Percentiles rank a stretch among this genome's conserved stretches.
Evolutionary conservation across 1,140 invertebrate species (phyloP).

Genomic region (Linepithema humile): DNA sequence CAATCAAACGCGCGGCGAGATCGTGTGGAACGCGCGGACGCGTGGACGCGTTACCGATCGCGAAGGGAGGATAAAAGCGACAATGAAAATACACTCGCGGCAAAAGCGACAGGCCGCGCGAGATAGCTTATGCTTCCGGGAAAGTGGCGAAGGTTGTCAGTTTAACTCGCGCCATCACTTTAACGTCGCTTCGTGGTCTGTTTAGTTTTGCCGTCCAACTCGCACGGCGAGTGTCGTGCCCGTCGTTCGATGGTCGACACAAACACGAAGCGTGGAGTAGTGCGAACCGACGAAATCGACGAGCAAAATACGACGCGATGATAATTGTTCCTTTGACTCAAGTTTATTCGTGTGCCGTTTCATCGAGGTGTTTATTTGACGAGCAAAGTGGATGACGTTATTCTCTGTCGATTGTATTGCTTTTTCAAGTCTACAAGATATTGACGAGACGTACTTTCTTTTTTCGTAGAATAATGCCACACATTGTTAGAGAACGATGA

Average conservation of each 20-base stretch:
- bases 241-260: slow-evolving; percentile 63
- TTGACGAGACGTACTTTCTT: background rate
- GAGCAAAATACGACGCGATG: slow-evolving; percentile 55
- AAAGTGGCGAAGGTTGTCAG: slow-evolving; percentile 71
- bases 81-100: slow-evolving; percentile 72
- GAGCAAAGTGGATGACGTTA: slow-evolving; percentile 46
- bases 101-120: slow-evolving; percentile 68
- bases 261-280: slow-evolving; percentile 56
- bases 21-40: slow-evolving; percentile 7
- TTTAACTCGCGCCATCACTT: slow-evolving; percentile 63
- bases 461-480: background rate
- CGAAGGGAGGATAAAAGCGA: slow-evolving; percentile 67
- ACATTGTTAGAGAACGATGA: background rate
- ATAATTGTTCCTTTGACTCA: slow-evolving; percentile 53
- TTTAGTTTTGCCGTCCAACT: slow-evolving; percentile 69
- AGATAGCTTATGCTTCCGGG: slow-evolving; percentile 72
- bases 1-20: slow-evolving; percentile 65
- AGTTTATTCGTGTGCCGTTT: slow-evolving; percentile 45
- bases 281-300: slow-evolving; percentile 49
- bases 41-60: slow-evolving; percentile 40
- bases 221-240: slow-evolving; percentile 67
- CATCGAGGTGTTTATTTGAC: slow-evolving; percentile 50
- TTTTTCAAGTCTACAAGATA: slow-evolving; percentile 3
- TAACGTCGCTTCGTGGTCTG: slow-evolving; percentile 64
- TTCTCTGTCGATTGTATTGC: background rate